A percentile compares a stretch with the other conserved stretches of the same genome.
Evolutionary conservation across 2,113 vertebrate species (phyloP).

Genomic region (Bubo bubo): DNA sequence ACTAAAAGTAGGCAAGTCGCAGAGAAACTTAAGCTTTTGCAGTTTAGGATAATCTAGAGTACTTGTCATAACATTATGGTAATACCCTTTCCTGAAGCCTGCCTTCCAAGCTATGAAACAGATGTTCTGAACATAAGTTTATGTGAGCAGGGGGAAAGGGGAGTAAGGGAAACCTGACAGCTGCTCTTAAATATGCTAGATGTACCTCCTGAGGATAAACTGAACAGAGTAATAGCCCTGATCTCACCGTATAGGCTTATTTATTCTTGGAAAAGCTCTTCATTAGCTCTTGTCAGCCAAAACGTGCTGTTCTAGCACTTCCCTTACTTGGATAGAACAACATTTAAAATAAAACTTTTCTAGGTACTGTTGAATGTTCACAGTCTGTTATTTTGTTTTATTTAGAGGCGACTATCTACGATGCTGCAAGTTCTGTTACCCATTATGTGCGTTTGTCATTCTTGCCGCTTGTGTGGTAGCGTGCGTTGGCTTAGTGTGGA

Average conservation of each 20-base stretch:
- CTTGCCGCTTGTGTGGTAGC: conserved; percentile 92
- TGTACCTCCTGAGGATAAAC: not conserved
- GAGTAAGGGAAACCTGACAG: not conserved
- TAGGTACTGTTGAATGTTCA: not conserved
- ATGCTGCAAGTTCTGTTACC: conserved; percentile 94
- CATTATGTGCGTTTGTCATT: conserved; percentile 90
- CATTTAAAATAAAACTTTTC: not conserved
- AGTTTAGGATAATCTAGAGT: not conserved
- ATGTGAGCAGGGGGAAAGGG: not conserved
- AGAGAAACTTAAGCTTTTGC: not conserved
- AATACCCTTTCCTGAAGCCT: not conserved
- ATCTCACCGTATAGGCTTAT: not conserved
- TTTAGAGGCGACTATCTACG: conserved; percentile 84
- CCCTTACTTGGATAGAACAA: not conserved
- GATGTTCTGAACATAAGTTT: not conserved
- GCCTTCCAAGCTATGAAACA: not conserved
- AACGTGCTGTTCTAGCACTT: rapidly evolving
- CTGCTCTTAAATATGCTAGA: not conserved
- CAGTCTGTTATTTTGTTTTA: not conserved
- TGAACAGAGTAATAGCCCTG: not conserved
- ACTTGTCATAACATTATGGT: not conserved
- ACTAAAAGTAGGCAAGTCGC: not conserved
- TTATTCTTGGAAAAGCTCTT: not conserved
- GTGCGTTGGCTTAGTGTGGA: conserved; percentile 95
- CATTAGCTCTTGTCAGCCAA: not conserved